These are phyloP conservation scores for Vulpes ferrilata DNA, from an alignment of 2,113 vertebrate genomes.

Conservation along the genomic window DNA sequence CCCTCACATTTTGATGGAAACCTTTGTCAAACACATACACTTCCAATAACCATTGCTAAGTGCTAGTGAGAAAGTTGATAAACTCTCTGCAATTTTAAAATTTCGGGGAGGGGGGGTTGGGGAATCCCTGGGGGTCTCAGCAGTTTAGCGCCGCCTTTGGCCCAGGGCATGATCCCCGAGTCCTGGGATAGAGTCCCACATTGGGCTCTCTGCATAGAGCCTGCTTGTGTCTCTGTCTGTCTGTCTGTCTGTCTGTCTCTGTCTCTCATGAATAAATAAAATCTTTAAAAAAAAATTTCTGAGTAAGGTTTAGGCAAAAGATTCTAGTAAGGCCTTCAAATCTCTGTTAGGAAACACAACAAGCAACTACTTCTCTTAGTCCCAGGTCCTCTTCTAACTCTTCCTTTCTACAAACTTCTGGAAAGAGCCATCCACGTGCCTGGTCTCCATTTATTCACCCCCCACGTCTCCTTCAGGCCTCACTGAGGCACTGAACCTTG, in stretches of 20 bases:
- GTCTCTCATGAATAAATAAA: no score
- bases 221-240: no score
- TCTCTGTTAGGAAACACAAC: background rate
- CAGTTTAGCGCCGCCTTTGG: no score
- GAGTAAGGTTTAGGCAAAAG: background rate
- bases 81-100: no score
- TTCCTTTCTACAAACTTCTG: background rate
- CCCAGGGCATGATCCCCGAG: no score
- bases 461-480: background rate
- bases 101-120: no score
- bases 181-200: no score
- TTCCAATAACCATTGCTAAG: background rate
- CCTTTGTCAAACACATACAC: background rate
- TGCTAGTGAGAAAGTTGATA: no score
- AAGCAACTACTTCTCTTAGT: background rate
- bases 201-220: no score
- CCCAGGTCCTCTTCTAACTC: background rate
- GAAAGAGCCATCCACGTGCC: background rate
- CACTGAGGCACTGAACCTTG: fast-evolving
- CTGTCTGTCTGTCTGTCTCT: no score
- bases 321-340: background rate
- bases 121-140: no score
- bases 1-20: background rate
- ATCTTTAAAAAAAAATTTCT: background rate
- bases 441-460: background rate